Evolutionary conservation across 1,140 invertebrate species (phyloP).

Genomic region (Aporrectodea caliginosa): DNA sequence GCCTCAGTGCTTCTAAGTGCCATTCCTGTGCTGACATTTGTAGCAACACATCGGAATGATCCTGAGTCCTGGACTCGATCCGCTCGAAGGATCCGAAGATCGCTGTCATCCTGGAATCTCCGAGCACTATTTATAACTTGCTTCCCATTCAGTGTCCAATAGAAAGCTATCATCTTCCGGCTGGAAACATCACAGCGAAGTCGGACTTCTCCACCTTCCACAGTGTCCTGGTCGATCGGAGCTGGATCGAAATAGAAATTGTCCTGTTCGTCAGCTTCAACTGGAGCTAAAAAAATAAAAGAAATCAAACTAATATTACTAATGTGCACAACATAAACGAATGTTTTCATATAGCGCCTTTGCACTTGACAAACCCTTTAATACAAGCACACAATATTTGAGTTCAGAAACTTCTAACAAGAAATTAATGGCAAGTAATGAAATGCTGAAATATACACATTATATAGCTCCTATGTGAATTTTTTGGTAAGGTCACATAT

Average conservation of each 20-base stretch:
- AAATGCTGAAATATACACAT: no score
- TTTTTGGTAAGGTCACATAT: no score
- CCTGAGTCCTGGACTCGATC: slow-evolving; percentile 61
- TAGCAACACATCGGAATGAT: slow-evolving; percentile 65
- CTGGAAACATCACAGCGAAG: slow-evolving; percentile 64
- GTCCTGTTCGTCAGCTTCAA: slow-evolving; percentile 47
- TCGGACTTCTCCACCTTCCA: slow-evolving; percentile 59
- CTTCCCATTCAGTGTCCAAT: slow-evolving; percentile 61
- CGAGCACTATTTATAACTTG: slow-evolving; percentile 61
- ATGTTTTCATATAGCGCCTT: no score
- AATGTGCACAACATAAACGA: no score
- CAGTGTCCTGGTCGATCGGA: slow-evolving; percentile 58
- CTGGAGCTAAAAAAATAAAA: not conserved
- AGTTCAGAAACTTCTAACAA: no score
- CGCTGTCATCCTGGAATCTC: slow-evolving; percentile 61
- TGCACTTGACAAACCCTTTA: no score
- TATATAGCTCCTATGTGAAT: no score
- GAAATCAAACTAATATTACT: not conserved
- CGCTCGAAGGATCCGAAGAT: slow-evolving; percentile 62
- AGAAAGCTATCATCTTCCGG: slow-evolving; percentile 58
- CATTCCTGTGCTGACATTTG: slow-evolving; percentile 60
- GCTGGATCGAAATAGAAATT: slow-evolving; percentile 63
- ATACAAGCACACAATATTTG: no score
- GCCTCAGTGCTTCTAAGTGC: slow-evolving; percentile 54
- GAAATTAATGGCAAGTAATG: no score